A percentile compares a stretch with the other conserved stretches of the same genome.
phyloP scores from a whole-genome alignment of 2,113 vertebrate species.

The Larimichthys crocea region DNA sequence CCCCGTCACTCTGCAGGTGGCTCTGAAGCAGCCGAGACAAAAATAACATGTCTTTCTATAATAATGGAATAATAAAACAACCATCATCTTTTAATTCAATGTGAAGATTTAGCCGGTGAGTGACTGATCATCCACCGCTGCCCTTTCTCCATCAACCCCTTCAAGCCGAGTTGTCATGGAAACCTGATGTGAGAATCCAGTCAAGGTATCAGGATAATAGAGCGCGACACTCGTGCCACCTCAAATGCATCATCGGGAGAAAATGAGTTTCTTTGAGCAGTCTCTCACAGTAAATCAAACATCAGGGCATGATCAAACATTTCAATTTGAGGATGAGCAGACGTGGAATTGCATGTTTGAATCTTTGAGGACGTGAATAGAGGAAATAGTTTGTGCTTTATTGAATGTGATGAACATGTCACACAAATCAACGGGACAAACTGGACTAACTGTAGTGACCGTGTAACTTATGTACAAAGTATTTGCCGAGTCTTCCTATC shows the following conservation, averaged over 20 bases:
- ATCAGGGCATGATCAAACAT: background rate
- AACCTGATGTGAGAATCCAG: constrained; percentile 38
- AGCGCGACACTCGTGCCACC: background rate
- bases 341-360: background rate
- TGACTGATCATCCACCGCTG: background rate
- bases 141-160: constrained; percentile 3
- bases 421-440: background rate
- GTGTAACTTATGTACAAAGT: background rate
- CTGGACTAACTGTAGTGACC: background rate
- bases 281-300: background rate
- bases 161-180: constrained; percentile 60
- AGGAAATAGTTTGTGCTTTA: background rate
- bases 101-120: background rate
- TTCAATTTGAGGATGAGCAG: background rate
- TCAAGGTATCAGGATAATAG: constrained; percentile 6
- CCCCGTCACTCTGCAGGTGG: background rate
- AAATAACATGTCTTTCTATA: too few relatives aligned
- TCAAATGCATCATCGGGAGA: background rate
- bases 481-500: background rate
- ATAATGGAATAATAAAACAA: too few relatives aligned
- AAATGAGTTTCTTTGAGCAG: background rate
- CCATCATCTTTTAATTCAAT: background rate
- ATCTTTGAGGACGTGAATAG: too few relatives aligned
- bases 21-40: background rate
- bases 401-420: background rate